Evolutionary conservation across 2,888 invertebrate genomes (phyloP).

Genomic region (Drosophila paranaensis): DNA sequence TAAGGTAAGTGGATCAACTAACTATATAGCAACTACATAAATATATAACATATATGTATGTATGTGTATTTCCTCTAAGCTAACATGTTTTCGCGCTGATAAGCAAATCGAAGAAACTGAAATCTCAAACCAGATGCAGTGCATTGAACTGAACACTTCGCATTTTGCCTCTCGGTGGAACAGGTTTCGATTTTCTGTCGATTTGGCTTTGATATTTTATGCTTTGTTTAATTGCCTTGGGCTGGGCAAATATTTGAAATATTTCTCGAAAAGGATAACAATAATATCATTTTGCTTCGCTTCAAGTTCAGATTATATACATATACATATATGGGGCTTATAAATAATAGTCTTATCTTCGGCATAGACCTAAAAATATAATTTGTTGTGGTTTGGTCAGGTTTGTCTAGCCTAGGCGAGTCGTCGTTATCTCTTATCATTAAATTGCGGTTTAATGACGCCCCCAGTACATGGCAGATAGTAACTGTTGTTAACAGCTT

Average conservation of each 20-base stretch:
- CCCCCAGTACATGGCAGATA: slow-evolving; percentile 18
- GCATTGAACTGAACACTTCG: slow-evolving; percentile 42
- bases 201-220: slow-evolving; percentile 22
- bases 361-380: not conserved
- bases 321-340: not conserved
- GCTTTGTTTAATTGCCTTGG: slow-evolving; percentile 14
- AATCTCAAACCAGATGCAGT: slow-evolving; percentile 30
- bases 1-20: slow-evolving; percentile 87
- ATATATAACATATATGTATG: not conserved
- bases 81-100: slow-evolving; percentile 45
- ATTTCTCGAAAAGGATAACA: not conserved
- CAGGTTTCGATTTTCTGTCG: slow-evolving; percentile 38
- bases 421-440: slow-evolving; percentile 31
- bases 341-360: not conserved
- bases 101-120: slow-evolving; percentile 42
- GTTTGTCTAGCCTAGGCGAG: slow-evolving; percentile 1
- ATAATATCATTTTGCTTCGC: not conserved
- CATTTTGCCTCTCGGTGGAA: slow-evolving; percentile 19
- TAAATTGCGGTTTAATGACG: slow-evolving; percentile 32
- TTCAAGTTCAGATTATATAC: slow-evolving; percentile 4
- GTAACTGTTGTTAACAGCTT: slow-evolving; percentile 41
- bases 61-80: slow-evolving; percentile 6
- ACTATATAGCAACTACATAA: not conserved
- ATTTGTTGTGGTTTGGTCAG: slow-evolving; percentile 4
- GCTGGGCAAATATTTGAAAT: slow-evolving; percentile 17